A percentile compares a stretch with the other conserved stretches of the same genome.
Conservation (phyloP, 1,140 invertebrate genomes). For the Dreissena polymorpha region DNA sequence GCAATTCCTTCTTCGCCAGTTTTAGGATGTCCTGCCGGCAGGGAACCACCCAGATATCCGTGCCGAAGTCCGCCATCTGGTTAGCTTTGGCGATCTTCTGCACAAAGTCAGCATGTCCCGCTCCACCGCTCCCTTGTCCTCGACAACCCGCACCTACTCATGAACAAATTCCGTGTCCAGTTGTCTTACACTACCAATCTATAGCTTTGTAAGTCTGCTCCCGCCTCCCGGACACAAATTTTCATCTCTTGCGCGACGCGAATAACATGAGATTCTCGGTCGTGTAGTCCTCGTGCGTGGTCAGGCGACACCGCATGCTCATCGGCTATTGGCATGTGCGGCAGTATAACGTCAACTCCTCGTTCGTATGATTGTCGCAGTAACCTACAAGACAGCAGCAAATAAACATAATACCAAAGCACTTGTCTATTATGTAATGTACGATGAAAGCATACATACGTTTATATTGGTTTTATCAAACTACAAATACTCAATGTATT, state of each 20-base stretch:
- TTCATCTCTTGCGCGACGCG: slow-evolving; percentile 27
- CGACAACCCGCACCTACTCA: slow-evolving; percentile 43
- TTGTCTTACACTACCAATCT: slow-evolving; percentile 46
- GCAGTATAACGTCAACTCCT: too few species aligned
- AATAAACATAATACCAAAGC: too few species aligned
- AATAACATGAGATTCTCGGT: slow-evolving; percentile 55
- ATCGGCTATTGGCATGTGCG: too few species aligned
- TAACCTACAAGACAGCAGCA: slow-evolving; percentile 48
- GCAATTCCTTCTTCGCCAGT: slow-evolving; percentile 41
- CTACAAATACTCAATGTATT: too few species aligned
- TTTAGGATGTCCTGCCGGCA: slow-evolving; percentile 5
- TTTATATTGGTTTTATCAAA: too few species aligned
- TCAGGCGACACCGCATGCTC: slow-evolving; percentile 59
- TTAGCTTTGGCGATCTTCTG: slow-evolving; percentile 52
- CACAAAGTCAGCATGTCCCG: slow-evolving; percentile 43
- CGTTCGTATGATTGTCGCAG: slow-evolving; percentile 56
- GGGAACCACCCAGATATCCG: slow-evolving; percentile 55
- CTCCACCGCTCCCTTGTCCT: slow-evolving; percentile 45
- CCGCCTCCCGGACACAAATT: slow-evolving; percentile 30
- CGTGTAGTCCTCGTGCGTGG: slow-evolving; percentile 56
- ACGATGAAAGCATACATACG: too few species aligned
- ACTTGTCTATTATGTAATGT: too few species aligned
- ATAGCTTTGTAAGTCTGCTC: slow-evolving; percentile 53
- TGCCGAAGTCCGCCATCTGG: slow-evolving; percentile 59
- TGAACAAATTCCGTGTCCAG: slow-evolving; percentile 45